Conservation (phyloP, 1,140 invertebrate species). For the Drosophila nigrodunni region DNA sequence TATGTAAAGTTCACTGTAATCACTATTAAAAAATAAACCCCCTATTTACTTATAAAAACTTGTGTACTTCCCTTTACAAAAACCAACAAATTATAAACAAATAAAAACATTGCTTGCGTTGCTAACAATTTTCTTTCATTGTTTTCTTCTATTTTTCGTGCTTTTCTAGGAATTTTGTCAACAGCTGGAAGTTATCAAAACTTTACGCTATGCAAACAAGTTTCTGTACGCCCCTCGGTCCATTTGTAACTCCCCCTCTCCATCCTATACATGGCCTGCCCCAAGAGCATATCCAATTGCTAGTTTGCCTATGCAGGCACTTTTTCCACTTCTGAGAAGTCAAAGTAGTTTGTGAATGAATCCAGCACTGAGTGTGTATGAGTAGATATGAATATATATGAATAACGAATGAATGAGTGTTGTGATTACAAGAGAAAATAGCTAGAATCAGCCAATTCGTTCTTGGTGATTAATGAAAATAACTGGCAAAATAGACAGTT, state of each 20-base stretch:
- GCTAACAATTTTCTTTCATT: slow-evolving; percentile 47
- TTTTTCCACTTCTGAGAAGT: slow-evolving; percentile 64
- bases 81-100: slow-evolving; percentile 17
- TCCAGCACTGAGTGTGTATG: slow-evolving; percentile 19
- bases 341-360: slow-evolving; percentile 63
- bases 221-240: not conserved
- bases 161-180: slow-evolving; percentile 28
- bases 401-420: slow-evolving; percentile 36
- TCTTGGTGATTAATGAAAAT: slow-evolving; percentile 31
- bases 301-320: slow-evolving; percentile 68
- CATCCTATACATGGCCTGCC: slow-evolving; percentile 23
- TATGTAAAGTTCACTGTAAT: too few species aligned
- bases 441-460: slow-evolving; percentile 28
- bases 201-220: slow-evolving; percentile 30
- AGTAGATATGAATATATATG: slow-evolving; percentile 25
- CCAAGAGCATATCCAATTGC: slow-evolving; percentile 69
- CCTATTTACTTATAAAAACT: not conserved
- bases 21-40: too few species aligned
- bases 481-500: slow-evolving; percentile 17
- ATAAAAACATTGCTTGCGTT: slow-evolving; percentile 21
- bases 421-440: slow-evolving; percentile 10
- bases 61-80: slow-evolving; percentile 11
- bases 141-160: slow-evolving; percentile 50
- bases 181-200: slow-evolving; percentile 77
- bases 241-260: not conserved